Base-by-base conservation (phyloP, 2,113 vertebrate genomes). In the Burhinus bistriatus region DNA sequence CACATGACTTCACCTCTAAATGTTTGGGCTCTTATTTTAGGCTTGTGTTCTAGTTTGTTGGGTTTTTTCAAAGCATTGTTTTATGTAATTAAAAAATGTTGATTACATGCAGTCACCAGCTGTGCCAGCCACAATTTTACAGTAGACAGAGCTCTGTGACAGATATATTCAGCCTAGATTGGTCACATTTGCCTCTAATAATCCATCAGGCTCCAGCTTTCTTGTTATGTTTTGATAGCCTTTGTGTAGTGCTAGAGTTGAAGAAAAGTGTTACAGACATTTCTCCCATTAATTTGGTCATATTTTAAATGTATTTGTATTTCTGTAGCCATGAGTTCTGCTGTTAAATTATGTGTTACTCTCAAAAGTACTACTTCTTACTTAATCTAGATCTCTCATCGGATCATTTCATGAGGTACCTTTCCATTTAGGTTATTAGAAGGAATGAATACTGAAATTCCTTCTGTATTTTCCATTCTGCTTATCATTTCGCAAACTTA, bases 41-140 rank as follows among this genome's bases (percentile, higher is more conserved):
- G 27, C 70, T 87, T 71, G 13, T 83, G 68, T 76, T 95, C 42
- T 25, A 18, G 61, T 87, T 87, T 89, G 62, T 82, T 90, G 54
- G 11, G 15, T 4, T 5, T 66, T 65, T 72, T 55, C 49, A 38
- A 79, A 91, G 81, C 83, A 36, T 66, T 96, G 95, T 97, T 97
- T 91, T 87, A 57, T 91, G 70, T 89, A 96, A 97, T 95, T 95
- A 95, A 94, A 84, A 90, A 84, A 85, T 72, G 69, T 57, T 91
- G 77, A 93, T 92, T 95, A 54, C 73, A 79, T 61, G 73, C 73
- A 45, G 89, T 40, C 77, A 72, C 83, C 93, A 95, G 89, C 96
- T 96, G 97, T 87, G 81, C 84, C 73, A 87, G 77, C 65, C 77
- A 42, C 66, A 69, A 57, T 80, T 82, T 66, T 80, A 20, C 69